These are phyloP conservation scores for Nothobranchius kuhntae DNA, from an alignment of 2,113 vertebrate species.

Conservation along the genomic window DNA sequence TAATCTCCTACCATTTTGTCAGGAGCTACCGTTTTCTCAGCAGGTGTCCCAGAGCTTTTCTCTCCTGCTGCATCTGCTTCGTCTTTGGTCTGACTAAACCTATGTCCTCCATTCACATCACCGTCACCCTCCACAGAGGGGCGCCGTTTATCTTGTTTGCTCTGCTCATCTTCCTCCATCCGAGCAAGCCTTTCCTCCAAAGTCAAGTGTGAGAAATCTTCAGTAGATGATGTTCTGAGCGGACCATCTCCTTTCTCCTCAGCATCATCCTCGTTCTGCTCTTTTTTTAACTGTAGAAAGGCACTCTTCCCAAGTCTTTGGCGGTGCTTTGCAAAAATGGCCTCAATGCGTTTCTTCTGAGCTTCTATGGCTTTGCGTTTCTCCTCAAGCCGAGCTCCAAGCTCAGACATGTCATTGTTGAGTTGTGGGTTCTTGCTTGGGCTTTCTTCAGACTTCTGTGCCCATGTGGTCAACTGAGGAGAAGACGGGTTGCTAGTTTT, in stretches of 20 bases:
- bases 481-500: constrained; percentile 49
- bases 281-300: constrained; percentile 87
- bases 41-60: constrained; percentile 57
- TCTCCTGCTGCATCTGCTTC: constrained; percentile 59
- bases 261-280: constrained; percentile 56
- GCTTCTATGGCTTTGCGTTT: constrained; percentile 92
- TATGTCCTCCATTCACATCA: constrained; percentile 37
- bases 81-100: constrained; percentile 74
- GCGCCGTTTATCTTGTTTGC: constrained; percentile 51
- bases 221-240: constrained; percentile 56
- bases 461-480: constrained; percentile 66
- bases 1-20: constrained; percentile 82
- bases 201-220: constrained; percentile 63
- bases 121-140: constrained; percentile 32
- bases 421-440: constrained; percentile 82
- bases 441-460: constrained; percentile 79
- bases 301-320: constrained; percentile 89
- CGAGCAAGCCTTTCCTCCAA: constrained; percentile 75
- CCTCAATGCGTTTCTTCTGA: constrained; percentile 93
- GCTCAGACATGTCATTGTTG: constrained; percentile 86
- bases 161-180: constrained; percentile 75
- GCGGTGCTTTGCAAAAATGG: constrained; percentile 91
- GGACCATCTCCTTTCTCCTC: constrained; percentile 52
- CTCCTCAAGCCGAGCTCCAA: constrained; percentile 87
- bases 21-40: constrained; percentile 71